Conservation (phyloP, 2,888 invertebrate genomes). For the Drosophila multiciliata region DNA sequence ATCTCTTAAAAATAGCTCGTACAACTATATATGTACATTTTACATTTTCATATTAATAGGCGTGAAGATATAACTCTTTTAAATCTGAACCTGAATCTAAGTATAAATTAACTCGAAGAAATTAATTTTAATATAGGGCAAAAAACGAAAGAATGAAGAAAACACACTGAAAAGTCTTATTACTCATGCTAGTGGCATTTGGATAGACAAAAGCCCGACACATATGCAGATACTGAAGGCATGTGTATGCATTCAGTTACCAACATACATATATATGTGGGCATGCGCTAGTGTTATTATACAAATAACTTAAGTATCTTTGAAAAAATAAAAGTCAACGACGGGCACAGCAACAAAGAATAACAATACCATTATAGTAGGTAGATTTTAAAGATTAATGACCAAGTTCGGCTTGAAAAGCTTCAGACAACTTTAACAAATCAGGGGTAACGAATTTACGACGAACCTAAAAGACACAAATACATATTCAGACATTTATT, state of each 20-base stretch:
- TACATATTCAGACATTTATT: constrained; percentile 13
- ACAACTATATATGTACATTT: constrained; percentile 31
- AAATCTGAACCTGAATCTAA: background rate
- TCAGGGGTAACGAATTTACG: constrained; percentile 60
- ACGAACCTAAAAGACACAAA: constrained; percentile 43
- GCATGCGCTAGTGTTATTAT: constrained; percentile 7
- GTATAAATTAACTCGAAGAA: background rate
- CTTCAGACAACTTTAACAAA: constrained; percentile 49
- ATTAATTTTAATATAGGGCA: background rate
- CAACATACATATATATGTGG: constrained; percentile 2
- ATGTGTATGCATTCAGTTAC: background rate
- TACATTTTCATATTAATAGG: constrained; percentile 23
- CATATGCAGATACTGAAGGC: constrained; percentile 2
- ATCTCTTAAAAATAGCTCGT: constrained; percentile 60
- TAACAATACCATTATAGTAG: constrained; percentile 68
- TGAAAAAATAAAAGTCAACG: constrained; percentile 31
- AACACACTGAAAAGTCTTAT: constrained; percentile 12
- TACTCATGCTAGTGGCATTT: constrained; percentile 45
- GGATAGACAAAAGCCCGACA: constrained; percentile 11
- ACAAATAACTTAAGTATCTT: constrained; percentile 31
- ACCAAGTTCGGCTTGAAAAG: constrained; percentile 64
- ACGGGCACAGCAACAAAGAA: constrained; percentile 30
- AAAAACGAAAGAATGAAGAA: background rate
- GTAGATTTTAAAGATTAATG: constrained; percentile 78
- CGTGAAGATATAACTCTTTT: constrained; percentile 7